Base-by-base conservation (phyloP, 2,888 invertebrate species). In the Perizoma flavofasciatum region DNA sequence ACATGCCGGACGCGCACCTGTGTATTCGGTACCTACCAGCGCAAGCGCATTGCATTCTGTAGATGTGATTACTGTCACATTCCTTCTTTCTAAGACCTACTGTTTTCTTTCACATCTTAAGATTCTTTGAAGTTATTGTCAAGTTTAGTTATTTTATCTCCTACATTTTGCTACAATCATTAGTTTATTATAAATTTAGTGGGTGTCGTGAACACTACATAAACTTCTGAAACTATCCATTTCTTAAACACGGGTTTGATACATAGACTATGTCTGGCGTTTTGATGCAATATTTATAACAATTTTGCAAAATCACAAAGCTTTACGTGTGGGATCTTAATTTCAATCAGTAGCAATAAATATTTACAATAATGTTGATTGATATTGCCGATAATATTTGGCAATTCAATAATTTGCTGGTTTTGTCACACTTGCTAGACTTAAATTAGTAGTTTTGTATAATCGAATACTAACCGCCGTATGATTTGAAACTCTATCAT, bases 1-100 rank as follows among this genome's bases (percentile, higher is more conserved):
- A 78, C 81, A 82, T 82, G 83, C 89, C 89, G 90, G 91, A 89
- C 88, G 91, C 83, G 79, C 91, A 91, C 91, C 89, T 91, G 90
- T 84, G 85, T 67, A 74, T 75, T 77, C 66, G 67, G 72, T 74
- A 69, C 70, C 65, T 69, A 72, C 59, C 59, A 69, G 65, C 79
- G 67, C 75, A 75, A 71, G 68, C 73, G 77, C 83, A 78, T 52
- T 58, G 57, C 82, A 87, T 87, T 83, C 82, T 61, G 72, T 70
- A 71, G 66, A 73, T 75, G 67, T 72, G 71, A 74, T 76, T 71
- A 69, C 58, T 49, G 52, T 56, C 53, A 55, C 60, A 68, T 66
- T 57, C 61, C 44, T 47, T 45, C 22, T 8, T 22, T 22, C 22
- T 22, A 22, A n/a, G 35, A 22, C 22, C 22, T 49, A 60, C 55